These are phyloP conservation scores for Halcyon smyrnensis DNA, from an alignment of 2,797 vertebrate species.

Conservation along the genomic window DNA sequence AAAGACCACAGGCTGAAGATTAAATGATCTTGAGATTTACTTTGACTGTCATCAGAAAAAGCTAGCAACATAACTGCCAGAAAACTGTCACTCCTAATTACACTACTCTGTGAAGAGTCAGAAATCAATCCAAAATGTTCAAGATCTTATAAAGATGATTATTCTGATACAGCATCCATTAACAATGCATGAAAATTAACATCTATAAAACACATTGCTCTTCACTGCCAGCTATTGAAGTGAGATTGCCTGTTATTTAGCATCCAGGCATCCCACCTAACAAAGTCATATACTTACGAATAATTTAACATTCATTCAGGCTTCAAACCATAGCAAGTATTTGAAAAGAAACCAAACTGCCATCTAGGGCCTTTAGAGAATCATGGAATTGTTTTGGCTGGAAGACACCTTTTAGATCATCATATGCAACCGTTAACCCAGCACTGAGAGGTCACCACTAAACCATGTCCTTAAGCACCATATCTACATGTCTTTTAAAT, in stretches of 20 bases:
- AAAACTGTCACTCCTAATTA: background rate
- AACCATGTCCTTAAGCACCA: too few relatives aligned
- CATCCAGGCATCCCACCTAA: background rate
- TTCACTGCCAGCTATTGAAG: background rate
- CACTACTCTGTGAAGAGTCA: background rate
- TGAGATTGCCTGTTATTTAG: background rate
- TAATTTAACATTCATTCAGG: background rate
- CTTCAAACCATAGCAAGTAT: background rate
- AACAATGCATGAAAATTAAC: background rate
- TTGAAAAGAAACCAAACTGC: background rate
- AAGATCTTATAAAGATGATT: background rate
- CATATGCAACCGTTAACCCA: too few relatives aligned
- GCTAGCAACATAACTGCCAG: background rate
- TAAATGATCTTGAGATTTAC: background rate
- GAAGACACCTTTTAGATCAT: too few relatives aligned
- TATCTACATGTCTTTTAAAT: too few relatives aligned
- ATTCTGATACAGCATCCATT: background rate
- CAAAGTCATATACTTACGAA: background rate
- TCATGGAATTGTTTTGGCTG: too few relatives aligned
- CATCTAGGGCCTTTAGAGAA: background rate
- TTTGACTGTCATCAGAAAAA: background rate
- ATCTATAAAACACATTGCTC: background rate
- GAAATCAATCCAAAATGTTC: background rate
- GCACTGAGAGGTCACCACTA: too few relatives aligned
- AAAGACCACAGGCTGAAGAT: background rate